phyloP scores from a whole-genome alignment of 1,140 invertebrate genomes.

The Philopotamus ludificatus region DNA sequence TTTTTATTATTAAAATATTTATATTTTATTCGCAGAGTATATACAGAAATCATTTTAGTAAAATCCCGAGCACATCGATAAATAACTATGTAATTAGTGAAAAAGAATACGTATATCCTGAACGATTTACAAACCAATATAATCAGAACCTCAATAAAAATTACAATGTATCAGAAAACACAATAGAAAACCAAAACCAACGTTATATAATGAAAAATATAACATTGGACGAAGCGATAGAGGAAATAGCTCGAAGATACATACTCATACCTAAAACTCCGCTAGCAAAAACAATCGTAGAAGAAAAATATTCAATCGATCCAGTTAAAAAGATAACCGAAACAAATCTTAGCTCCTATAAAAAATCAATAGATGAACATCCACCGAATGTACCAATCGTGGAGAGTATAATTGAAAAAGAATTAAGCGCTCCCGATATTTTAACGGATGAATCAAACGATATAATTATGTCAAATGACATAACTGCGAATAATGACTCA shows the following conservation, averaged over 20 bases:
- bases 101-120: neutral
- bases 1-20: conserved; percentile 17
- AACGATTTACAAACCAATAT: neutral
- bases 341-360: no score
- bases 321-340: no score
- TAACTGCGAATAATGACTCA: neutral
- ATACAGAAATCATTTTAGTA: conserved; percentile 29
- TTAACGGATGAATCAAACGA: no score
- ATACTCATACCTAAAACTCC: conserved; percentile 37
- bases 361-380: neutral
- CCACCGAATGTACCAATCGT: neutral
- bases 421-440: no score
- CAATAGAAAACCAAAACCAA: neutral
- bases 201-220: conserved; percentile 29
- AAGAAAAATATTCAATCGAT: neutral
- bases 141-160: neutral
- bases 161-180: no score
- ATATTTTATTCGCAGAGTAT: conserved; percentile 24
- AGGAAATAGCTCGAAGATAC: conserved; percentile 38
- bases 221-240: conserved; percentile 38
- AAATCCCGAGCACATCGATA: neutral
- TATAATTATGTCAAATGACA: no score
- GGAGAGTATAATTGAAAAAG: neutral
- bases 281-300: neutral
- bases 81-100: neutral